Evolutionary conservation across 2,113 vertebrate genomes (phyloP).

Genomic region (Nyctibius bracteatus): DNA sequence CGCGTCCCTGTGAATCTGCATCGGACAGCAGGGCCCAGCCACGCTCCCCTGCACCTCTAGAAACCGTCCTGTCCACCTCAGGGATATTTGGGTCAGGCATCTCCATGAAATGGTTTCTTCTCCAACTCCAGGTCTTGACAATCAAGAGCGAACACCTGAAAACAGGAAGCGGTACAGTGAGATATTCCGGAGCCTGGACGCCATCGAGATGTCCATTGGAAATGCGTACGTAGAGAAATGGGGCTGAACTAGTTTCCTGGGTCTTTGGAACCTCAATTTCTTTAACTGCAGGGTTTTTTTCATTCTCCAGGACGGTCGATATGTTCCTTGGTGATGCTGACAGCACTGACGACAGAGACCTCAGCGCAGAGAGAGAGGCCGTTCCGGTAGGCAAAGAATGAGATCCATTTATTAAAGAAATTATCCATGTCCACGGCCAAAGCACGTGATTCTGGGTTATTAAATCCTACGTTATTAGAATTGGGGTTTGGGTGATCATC

Average conservation of each 20-base stretch:
- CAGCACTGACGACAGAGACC: not conserved
- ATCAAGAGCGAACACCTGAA: slow-evolving; percentile 38
- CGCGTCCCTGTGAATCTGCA: not conserved
- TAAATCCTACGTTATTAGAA: not conserved
- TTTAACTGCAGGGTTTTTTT: too few relatives aligned
- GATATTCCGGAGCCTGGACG: slow-evolving; percentile 89
- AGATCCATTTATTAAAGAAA: not conserved
- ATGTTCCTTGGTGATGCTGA: not conserved
- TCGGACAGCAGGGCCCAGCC: not conserved
- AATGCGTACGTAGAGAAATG: slow-evolving; percentile 72
- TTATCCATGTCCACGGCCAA: not conserved
- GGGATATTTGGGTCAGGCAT: not conserved
- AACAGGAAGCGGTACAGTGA: slow-evolving; percentile 86
- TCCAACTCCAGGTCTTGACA: slow-evolving; percentile 24
- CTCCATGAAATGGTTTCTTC: not conserved
- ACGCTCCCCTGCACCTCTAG: not conserved
- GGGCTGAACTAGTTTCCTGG: accelerated
- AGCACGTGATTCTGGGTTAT: not conserved
- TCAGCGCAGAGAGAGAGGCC: not conserved
- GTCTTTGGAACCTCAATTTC: not conserved
- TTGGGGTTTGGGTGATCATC: not conserved
- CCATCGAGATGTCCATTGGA: slow-evolving; percentile 82
- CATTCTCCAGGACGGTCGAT: not conserved
- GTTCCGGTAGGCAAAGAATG: not conserved
- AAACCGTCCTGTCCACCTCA: accelerated